Evolutionary conservation across 2,113 vertebrate species (phyloP).

Genomic region (Caloenas nicobarica): DNA sequence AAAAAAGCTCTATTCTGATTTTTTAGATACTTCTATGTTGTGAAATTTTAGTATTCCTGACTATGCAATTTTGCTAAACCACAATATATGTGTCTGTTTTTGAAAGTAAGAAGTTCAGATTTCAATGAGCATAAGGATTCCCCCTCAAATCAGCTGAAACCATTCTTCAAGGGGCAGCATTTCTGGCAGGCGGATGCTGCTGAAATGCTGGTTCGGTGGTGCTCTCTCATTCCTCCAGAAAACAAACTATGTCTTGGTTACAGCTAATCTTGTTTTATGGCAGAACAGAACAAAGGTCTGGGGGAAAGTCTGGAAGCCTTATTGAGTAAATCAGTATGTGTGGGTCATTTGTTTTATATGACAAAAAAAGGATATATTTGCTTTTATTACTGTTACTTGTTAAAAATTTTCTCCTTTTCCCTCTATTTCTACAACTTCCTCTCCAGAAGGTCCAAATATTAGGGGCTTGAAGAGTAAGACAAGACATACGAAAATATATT

Average conservation of each 20-base stretch:
- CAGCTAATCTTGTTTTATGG: not conserved
- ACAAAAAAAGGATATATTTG: not conserved
- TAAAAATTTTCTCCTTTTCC: not conserved
- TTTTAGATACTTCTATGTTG: not conserved
- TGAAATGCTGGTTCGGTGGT: not conserved
- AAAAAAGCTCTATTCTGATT: not conserved
- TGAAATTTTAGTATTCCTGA: not conserved
- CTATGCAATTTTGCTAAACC: not conserved
- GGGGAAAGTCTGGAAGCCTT: not conserved
- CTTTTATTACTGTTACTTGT: not conserved
- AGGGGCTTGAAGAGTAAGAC: fast-evolving
- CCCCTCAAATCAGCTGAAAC: not conserved
- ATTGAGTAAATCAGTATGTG: not conserved
- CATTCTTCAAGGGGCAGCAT: not conserved
- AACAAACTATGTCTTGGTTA: not conserved
- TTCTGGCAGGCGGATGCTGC: not conserved
- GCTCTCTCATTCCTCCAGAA: not conserved
- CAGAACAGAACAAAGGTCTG: not conserved
- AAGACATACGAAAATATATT: not conserved
- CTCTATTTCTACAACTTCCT: not conserved
- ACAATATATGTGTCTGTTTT: not conserved
- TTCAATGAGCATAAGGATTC: not conserved
- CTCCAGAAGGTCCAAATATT: not conserved
- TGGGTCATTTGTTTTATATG: not conserved
- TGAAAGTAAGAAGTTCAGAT: not conserved